These are phyloP conservation scores for Ascidia mentula DNA, from an alignment of 23 tunicate species.

Conservation along the genomic window DNA sequence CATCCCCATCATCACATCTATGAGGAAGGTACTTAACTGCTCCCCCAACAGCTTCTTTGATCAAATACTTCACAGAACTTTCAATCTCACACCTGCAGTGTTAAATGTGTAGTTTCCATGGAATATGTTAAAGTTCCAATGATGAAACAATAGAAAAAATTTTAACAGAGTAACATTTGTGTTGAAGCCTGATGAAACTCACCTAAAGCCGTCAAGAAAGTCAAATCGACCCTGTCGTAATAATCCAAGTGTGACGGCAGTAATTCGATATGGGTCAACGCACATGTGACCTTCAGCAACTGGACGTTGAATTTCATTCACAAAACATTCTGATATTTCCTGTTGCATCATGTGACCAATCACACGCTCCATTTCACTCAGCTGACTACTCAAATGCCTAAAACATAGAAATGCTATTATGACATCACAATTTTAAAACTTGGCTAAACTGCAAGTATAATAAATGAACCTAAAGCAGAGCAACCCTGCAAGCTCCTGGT, in stretches of 20 bases:
- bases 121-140: too few relatives aligned
- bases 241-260: conserved; percentile 72
- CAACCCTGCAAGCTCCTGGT: conserved; percentile 77
- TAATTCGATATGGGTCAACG: conserved; percentile 65
- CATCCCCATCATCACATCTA: neutral
- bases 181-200: too few relatives aligned
- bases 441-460: neutral
- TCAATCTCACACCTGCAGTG: conserved; percentile 55
- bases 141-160: neutral
- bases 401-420: neutral
- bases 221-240: conserved; percentile 62
- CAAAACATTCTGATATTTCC: conserved; percentile 60
- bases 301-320: conserved; percentile 56
- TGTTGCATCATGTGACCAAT: conserved; percentile 87
- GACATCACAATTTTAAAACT: neutral
- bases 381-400: conserved; percentile 79
- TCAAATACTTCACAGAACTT: conserved; percentile 51
- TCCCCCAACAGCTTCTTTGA: conserved; percentile 63
- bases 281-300: conserved; percentile 55
- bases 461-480: conserved; percentile 64
- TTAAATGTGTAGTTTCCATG: neutral
- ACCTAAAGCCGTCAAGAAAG: conserved; percentile 70
- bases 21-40: conserved; percentile 21
- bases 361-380: conserved; percentile 82
- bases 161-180: neutral